These are phyloP conservation scores for Gobio gobio DNA, from an alignment of 2,113 vertebrate species.

Conservation along the genomic window DNA sequence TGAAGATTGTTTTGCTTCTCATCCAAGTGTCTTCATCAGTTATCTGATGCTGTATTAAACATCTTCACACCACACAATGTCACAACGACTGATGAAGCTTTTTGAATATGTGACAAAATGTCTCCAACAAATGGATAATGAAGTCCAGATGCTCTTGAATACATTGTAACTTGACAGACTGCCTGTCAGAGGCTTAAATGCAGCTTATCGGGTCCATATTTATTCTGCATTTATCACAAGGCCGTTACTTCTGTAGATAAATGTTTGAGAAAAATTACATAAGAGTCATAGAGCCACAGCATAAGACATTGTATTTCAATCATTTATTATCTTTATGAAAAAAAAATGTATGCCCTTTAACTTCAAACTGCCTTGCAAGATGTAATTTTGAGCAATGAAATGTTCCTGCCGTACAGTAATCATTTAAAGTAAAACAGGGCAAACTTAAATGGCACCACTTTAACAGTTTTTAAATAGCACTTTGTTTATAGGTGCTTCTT, in stretches of 20 bases:
- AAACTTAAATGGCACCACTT: not conserved
- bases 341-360: not conserved
- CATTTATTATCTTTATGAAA: too few species aligned
- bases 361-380: not conserved
- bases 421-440: not conserved
- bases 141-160: constrained; percentile 28
- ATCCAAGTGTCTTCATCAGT: not conserved
- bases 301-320: not conserved
- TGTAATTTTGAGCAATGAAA: constrained; percentile 25
- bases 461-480: constrained; percentile 1
- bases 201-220: not conserved
- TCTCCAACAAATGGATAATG: constrained; percentile 22
- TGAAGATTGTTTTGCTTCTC: constrained; percentile 11
- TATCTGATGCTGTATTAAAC: constrained; percentile 18
- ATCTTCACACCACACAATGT: constrained; percentile 18
- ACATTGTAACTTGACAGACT: not conserved
- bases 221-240: not conserved
- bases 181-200: not conserved
- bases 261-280: not conserved
- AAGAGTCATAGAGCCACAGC: not conserved
- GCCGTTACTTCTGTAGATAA: constrained; percentile 12
- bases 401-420: not conserved
- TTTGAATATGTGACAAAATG: constrained; percentile 3
- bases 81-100: constrained; percentile 19
- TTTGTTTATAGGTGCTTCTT: not conserved